Conservation (phyloP, 2,888 invertebrate genomes). For the Himalopsyche tibetana region DNA sequence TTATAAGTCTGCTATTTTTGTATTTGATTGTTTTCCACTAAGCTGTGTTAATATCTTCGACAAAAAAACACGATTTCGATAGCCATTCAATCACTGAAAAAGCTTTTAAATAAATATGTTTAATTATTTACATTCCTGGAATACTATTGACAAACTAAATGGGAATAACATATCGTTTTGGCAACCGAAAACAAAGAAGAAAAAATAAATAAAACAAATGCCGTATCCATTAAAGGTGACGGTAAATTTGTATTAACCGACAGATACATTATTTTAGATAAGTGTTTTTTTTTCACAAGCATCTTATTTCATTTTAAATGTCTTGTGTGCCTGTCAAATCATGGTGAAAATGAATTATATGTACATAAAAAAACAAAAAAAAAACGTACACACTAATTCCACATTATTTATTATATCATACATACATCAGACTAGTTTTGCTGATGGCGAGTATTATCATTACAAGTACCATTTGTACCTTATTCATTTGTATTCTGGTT, state of each 20-base stretch:
- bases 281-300: neutral
- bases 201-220: neutral
- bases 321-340: no score
- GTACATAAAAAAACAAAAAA: no score
- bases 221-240: neutral
- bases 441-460: no score
- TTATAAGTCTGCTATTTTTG: no score
- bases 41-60: neutral
- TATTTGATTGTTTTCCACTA: neutral
- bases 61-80: neutral
- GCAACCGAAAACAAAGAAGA: neutral
- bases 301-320: neutral
- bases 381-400: no score
- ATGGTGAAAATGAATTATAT: no score
- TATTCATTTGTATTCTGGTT: no score
- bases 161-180: neutral
- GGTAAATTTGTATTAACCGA: neutral
- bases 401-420: no score
- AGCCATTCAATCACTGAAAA: neutral
- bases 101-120: constrained; percentile 21
- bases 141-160: constrained; percentile 23
- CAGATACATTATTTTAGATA: neutral
- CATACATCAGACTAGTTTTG: no score
- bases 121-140: neutral
- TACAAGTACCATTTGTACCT: no score